Evolutionary conservation across 1,140 invertebrate genomes (phyloP), one percentile per base, ranked within the genome.

Genomic region (Magallana angulata): DNA sequence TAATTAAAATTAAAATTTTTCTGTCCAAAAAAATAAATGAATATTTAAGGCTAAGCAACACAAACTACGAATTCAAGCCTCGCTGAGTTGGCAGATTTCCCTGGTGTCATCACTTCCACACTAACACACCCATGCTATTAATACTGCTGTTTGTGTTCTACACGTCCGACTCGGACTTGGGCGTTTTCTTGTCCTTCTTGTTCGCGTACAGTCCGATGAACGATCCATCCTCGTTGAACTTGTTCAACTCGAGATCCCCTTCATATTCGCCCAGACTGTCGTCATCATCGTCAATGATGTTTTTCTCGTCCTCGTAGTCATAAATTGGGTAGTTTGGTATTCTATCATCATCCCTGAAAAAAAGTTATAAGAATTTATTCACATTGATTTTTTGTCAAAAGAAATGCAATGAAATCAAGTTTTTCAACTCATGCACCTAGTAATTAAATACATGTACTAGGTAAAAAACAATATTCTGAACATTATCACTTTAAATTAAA

Each of bases 181-280:
- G 68, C 2, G 68, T 8, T 30, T 76, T 82, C 87, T 89, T 89
- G 68, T 88, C 86, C 71, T 92, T 92, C 85, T 90, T 91, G 60
- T 92, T 90, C 5, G 89, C 87, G 85, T 94, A 94, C 24, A 91
- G 71, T 16, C 92, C 93, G 59, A 94, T 94, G 82, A 94, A 94
- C n/a, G 92, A 94, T 6, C 93, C 93, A 56, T 94, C 93, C 76
- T 94, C 92, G 60, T 93, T 94, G 88, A 94, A 94, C 76, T 92
- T 92, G 14, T 87, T 89, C 16, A 90, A 86, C 58, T 92, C 92
- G 56, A 91, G 89, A 83, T 92, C 92, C 1, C 90, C 92, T n/a
- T 91, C 92, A 56, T 92, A 92, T 82, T 92, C 91, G 80, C 89
- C 90, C 56, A 90, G 48, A 57, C 81, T 87, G 62, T 89, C 88